Evolutionary conservation across 2,113 vertebrate genomes (phyloP), one percentile per base, ranked within the genome.

Genomic region (Thunnus maccoyii): DNA sequence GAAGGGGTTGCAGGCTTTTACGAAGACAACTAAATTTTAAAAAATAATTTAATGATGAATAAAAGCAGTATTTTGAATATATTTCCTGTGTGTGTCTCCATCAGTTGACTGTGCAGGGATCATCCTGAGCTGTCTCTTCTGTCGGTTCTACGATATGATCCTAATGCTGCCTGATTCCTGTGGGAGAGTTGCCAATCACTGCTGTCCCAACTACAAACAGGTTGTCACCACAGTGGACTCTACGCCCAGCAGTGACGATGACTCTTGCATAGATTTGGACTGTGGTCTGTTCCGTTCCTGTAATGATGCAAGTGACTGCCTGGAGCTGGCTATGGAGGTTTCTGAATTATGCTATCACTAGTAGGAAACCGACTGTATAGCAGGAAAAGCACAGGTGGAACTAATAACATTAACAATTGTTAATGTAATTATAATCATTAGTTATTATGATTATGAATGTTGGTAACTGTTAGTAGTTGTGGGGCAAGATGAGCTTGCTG

Each of bases 261-360:
- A 91, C 72, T 91, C 91, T 9, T 73, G 32, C 51, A 52, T 87
- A 16, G 89, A 93, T 67, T 73, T 90, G 52, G 94, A 95, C 87
- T 95, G 94, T 36, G 88, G 92, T 27, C 48, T 93, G 16, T 62
- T 92, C 14, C 79, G 76, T 30, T 85, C 84, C 83, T 95, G 95
- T 76, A 88, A 95, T 0, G 95, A 96, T 66, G 89, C 91, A 3
- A 86, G 83, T 10, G 94, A 96, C 51, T 96, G 94, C 51, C 81
- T 96, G 75, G 95, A 96, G 86, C 72, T 96, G 75, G 94, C 95
- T 25, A 95, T 96, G 95, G 95, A 96, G 89, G 83, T 95, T 57
- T 96, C 95, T 0, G 93, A 96, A 83, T 63, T 96, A 64, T 96
- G 95, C 61, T 96, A 93, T 78, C 94, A 77, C 71, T 96, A 91